Conservation (phyloP, 2,113 vertebrate genomes). For the Mesembrinibis cayennensis region DNA sequence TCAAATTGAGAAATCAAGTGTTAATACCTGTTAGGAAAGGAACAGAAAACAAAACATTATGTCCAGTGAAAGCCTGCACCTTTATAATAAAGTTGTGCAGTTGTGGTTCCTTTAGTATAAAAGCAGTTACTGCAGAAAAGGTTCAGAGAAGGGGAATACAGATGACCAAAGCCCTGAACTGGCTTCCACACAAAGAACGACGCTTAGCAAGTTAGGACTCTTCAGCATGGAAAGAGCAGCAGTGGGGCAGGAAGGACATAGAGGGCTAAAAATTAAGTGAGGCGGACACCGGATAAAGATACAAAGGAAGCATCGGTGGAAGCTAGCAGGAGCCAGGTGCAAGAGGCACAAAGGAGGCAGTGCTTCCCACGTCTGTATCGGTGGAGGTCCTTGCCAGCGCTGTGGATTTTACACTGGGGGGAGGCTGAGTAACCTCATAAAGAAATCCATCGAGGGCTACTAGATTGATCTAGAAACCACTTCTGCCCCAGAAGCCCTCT, state of each 20-base stretch:
- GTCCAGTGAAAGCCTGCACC: neutral
- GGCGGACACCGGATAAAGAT: neutral
- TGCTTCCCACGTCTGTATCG: rapidly evolving
- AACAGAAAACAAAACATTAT: neutral
- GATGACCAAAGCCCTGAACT: neutral
- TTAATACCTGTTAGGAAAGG: neutral
- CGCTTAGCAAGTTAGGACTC: rapidly evolving
- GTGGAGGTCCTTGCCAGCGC: no score
- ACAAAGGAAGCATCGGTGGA: neutral
- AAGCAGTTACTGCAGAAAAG: neutral
- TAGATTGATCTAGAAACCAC: neutral
- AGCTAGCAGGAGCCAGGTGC: neutral
- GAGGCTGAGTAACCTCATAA: neutral
- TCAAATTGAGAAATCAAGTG: neutral
- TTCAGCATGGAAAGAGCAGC: neutral
- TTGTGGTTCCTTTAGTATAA: neutral
- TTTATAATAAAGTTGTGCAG: neutral
- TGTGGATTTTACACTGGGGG: neutral
- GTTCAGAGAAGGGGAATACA: neutral
- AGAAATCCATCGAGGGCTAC: neutral
- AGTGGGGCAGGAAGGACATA: neutral
- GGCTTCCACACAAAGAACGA: neutral
- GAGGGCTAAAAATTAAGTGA: neutral
- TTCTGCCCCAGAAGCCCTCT: neutral
- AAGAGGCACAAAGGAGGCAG: neutral